Evolutionary conservation across 2,888 invertebrate species (phyloP).

Genomic region (Electrophaes corylata): DNA sequence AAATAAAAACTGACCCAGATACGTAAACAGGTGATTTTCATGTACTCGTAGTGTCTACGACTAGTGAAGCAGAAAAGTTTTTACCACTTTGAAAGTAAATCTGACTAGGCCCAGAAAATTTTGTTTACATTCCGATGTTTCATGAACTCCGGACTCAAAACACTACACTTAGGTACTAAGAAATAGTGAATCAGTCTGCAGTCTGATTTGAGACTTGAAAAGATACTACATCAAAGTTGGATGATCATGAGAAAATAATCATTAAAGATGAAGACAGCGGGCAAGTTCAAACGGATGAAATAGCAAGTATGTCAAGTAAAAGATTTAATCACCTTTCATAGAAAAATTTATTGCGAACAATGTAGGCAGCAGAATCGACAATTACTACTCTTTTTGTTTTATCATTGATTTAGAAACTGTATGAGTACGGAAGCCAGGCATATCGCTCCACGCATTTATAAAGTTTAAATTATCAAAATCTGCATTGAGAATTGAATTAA

Average conservation of each 20-base stretch:
- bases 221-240: conserved; percentile 12
- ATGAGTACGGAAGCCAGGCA: conserved; percentile 58
- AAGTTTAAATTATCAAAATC: conserved; percentile 1
- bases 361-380: conserved; percentile 46
- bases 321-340: conserved; percentile 29
- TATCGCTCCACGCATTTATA: conserved; percentile 45
- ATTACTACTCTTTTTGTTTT: conserved; percentile 60
- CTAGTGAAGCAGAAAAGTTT: conserved; percentile 61
- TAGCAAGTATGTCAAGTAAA: conserved; percentile 25
- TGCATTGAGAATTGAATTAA: conserved; percentile 4
- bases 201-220: conserved; percentile 3
- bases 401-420: conserved; percentile 51
- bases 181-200: too few relatives aligned
- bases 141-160: not conserved
- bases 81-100: conserved; percentile 47
- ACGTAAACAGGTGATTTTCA: conserved; percentile 62
- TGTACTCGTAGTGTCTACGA: conserved; percentile 52
- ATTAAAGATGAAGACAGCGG: conserved; percentile 19
- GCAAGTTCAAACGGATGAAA: conserved; percentile 28
- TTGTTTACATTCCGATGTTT: conserved; percentile 24
- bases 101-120: conserved; percentile 29
- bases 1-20: conserved; percentile 71
- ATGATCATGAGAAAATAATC: conserved; percentile 57
- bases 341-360: conserved; percentile 34
- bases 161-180: too few relatives aligned